Evolutionary conservation across 2,888 invertebrate species (phyloP), one percentile per base, ranked within the genome.

Genomic region (Ctena decussata): DNA sequence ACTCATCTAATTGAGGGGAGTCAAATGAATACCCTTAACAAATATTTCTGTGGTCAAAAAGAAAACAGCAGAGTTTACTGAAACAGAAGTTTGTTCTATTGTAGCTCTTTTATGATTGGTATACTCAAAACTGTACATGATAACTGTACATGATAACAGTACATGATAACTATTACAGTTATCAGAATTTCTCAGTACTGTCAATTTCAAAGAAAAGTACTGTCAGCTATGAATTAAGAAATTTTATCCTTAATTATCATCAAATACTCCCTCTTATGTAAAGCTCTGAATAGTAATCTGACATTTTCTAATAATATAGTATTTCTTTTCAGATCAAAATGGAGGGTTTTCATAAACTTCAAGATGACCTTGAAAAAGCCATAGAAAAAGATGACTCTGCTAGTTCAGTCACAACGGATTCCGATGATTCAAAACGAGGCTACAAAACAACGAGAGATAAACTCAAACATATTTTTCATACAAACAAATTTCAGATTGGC

Each of bases 381-480:
- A 95, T 95, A 72, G 95, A 95, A 78, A 95, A 95, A 73, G 94
- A 94, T 53, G 95, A 94, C 86, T 93, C 94, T 8, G 92, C 92
- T 75, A 94, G 94, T 77, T 94, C 94, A 0, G 91, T 94, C 44
- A 94, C 94, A 18, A 94, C 94, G 65, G 94, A 94, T 78, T 94
- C 93, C n/a, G 94, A 94, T 65, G 94, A 94, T 15, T 84, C 90
- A 6, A 93, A 92, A 82, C 86, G 85, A 11, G 90, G 88, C 44
- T 91, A 91, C n/a, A 79, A 83, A 24, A 92, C 92, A 12, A 74
- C 88, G 46, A 90, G 94, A n/a, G 92, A 94, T 32, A 86, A 90
- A 37, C 77, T 94, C 30, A 85, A 86, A 41, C 87, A 91, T 75
- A 77, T 93, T 27, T 86, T 95, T 21, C 91, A 94, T 83, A 93